Base-by-base conservation (phyloP, 2,888 invertebrate genomes). In the Drosophila merina region DNA sequence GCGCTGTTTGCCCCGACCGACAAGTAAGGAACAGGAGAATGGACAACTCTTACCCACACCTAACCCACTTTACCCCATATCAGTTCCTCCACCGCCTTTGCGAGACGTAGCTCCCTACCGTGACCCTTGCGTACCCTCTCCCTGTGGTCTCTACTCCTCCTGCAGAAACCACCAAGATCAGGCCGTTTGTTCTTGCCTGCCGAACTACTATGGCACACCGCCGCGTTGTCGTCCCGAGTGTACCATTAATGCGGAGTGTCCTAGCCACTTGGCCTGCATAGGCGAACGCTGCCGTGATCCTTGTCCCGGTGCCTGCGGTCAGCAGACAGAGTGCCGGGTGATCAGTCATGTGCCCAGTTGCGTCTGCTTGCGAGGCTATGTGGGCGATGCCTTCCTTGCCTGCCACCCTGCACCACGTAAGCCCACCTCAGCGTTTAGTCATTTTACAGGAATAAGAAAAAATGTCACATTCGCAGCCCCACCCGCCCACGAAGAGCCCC, bases 221-320 rank as follows among this genome's bases (percentile, higher is more conserved):
- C 95, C 95, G 2, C 93, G 93, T 73, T 95, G 95, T 89, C 93
- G 95, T 33, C 95, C 95, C 4, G 95, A 95, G 88, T 95, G 95
- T 88, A 93, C 93, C 9, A 94, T 96, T 30, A 95, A 95, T 88
- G 93, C 95, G 0, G 96, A 96, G 81, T 97, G 97, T 89, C 91
- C 94, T 6, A 95, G 94, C 83, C 94, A 95, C 87, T 92, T 94
- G 79, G 96, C 96, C 42, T 97, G 97, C 86, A 95, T 96, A 48
- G 94, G 94, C 76, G 94, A 95, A 86, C 95, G 93, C 89, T 96
- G 96, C 89, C 92, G 92, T 74, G 96, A 96, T 90, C 96, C 96
- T n/a, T 97, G 96, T 81, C 95, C 95, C 7, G 96, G 96, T 9
- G 95, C 95, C 5, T 97, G 96, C 84, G 95, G 96, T 48, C 84